phyloP scores from a whole-genome alignment of 2,113 vertebrate genomes.

The Grus americana region DNA sequence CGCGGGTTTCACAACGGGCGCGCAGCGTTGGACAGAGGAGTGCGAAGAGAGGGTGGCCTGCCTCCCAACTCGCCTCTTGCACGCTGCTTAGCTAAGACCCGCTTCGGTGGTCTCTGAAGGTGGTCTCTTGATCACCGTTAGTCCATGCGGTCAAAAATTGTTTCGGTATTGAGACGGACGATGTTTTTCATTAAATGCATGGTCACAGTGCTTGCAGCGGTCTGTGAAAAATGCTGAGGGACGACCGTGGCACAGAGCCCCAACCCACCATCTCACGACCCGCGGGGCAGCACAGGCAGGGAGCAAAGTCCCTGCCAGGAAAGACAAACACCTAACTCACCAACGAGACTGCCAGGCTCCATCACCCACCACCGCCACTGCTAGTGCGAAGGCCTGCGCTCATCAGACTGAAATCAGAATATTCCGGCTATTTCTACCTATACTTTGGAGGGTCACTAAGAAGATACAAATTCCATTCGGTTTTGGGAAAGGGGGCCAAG shows the following conservation, averaged over 20 bases:
- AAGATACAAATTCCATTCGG: not conserved
- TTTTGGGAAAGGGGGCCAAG: not conserved
- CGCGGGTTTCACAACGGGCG: not conserved
- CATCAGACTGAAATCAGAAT: not conserved
- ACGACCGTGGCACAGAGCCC: not conserved
- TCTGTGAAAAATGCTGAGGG: not conserved
- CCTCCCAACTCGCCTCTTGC: not conserved
- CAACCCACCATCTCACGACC: not conserved
- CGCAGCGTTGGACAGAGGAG: fast-evolving
- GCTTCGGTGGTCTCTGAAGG: not conserved
- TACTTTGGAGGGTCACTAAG: not conserved
- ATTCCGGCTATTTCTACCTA: not conserved
- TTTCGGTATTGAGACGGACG: not conserved
- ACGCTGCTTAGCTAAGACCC: not conserved
- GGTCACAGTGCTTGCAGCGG: not conserved
- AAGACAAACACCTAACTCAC: not conserved
- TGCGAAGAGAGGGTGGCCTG: not conserved
- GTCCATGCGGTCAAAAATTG: not conserved
- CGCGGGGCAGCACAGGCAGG: not conserved
- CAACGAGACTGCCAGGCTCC: not conserved
- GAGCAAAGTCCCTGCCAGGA: fast-evolving
- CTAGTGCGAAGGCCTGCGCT: not conserved
- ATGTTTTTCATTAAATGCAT: not conserved
- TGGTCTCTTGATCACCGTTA: not conserved
- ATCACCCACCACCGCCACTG: not conserved